Evolutionary conservation across 2,113 vertebrate genomes (phyloP).

Genomic region (Ivindomyrus marchei): DNA sequence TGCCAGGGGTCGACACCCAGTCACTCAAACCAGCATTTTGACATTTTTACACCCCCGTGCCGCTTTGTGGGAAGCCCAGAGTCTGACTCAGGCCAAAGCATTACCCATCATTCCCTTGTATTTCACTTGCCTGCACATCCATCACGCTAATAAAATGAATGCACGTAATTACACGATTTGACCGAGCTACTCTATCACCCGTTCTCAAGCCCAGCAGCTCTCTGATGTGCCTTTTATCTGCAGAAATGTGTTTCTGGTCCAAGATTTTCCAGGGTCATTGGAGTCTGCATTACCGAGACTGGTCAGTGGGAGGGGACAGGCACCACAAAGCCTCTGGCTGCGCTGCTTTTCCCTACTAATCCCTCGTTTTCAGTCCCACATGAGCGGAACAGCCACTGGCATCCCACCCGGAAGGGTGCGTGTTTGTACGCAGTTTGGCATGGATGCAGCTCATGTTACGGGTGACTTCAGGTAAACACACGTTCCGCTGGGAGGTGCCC

Average conservation of each 20-base stretch:
- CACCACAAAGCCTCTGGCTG: neutral
- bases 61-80: neutral
- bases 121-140: neutral
- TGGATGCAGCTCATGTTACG: constrained; percentile 46
- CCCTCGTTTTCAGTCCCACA: neutral
- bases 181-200: neutral
- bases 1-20: neutral
- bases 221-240: neutral
- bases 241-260: neutral
- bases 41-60: neutral
- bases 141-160: neutral
- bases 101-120: neutral
- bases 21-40: neutral
- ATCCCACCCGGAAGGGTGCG: neutral
- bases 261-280: neutral
- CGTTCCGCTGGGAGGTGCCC: constrained; percentile 2
- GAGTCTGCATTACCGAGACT: constrained; percentile 2
- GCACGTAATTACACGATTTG: neutral
- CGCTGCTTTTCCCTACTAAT: neutral
- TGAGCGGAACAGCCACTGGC: neutral
- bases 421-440: constrained; percentile 24
- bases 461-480: constrained; percentile 41
- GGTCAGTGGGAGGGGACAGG: constrained; percentile 2
- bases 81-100: neutral
- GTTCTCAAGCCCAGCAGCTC: neutral